Percentiles rank a stretch among this genome's conserved stretches.
Evolutionary conservation across 2,888 invertebrate species (phyloP).

Genomic region (Allophyes oxyacanthae): DNA sequence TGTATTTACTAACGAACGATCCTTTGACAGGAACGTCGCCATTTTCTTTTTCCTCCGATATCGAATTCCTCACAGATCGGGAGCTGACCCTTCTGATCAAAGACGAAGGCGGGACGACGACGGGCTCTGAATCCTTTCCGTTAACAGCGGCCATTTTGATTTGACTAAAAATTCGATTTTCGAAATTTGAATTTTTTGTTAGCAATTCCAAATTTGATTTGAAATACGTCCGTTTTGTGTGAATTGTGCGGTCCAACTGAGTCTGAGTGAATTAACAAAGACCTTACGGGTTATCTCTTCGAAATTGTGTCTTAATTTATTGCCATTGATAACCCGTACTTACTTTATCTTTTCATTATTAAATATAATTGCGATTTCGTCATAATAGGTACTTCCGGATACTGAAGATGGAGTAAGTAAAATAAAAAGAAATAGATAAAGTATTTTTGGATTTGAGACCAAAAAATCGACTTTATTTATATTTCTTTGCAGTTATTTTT

Average conservation of each 20-base stretch:
- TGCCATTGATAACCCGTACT: slow-evolving; percentile 40
- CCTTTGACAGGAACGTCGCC: slow-evolving; percentile 73
- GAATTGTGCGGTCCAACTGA: slow-evolving; percentile 54
- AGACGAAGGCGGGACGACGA: slow-evolving; percentile 83
- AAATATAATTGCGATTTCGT: slow-evolving; percentile 37
- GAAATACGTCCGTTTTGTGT: slow-evolving; percentile 53
- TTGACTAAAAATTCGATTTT: slow-evolving; percentile 45
- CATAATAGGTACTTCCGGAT: slow-evolving; percentile 30
- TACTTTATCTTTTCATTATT: slow-evolving; percentile 34
- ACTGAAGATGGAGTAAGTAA: too few relatives aligned
- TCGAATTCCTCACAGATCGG: slow-evolving; percentile 79
- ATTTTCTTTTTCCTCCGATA: slow-evolving; percentile 84
- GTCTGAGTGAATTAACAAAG: slow-evolving; percentile 35
- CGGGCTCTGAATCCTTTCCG: slow-evolving; percentile 78
- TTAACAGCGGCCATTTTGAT: slow-evolving; percentile 79
- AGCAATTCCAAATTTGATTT: slow-evolving; percentile 20
- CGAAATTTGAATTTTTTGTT: slow-evolving; percentile 14
- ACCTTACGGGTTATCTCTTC: slow-evolving; percentile 57
- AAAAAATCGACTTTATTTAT: not conserved
- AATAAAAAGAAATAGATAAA: not conserved
- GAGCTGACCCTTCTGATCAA: slow-evolving; percentile 83
- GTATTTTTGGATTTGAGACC: not conserved
- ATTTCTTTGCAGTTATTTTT: not conserved
- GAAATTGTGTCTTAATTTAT: slow-evolving; percentile 51
- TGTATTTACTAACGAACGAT: slow-evolving; percentile 82